Percentiles rank a stretch among this genome's conserved stretches.
These are phyloP conservation scores for Pedicia rivosa DNA, from an alignment of 2,888 invertebrate genomes.

Conservation along the genomic window DNA sequence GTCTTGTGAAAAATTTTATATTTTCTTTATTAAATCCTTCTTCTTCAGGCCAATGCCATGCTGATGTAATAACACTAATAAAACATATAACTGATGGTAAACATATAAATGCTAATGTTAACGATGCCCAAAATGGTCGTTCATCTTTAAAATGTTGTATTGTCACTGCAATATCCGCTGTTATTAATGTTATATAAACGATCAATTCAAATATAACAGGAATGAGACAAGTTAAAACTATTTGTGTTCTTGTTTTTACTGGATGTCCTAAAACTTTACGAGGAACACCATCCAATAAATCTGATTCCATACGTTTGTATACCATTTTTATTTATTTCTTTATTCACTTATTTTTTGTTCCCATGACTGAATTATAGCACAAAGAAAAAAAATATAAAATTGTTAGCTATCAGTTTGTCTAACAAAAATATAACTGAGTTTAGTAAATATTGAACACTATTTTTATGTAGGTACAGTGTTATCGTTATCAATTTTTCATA, in stretches of 20 bases:
- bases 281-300: constrained; percentile 21
- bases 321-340: too few relatives aligned
- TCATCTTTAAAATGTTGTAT: constrained; percentile 43
- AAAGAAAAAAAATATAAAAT: too few relatives aligned
- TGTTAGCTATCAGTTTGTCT: too few relatives aligned
- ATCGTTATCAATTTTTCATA: too few relatives aligned
- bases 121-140: constrained; percentile 34
- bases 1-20: constrained; percentile 31
- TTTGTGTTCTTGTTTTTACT: constrained; percentile 26
- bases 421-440: too few relatives aligned
- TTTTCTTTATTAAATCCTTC: constrained; percentile 30
- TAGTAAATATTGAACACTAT: too few relatives aligned
- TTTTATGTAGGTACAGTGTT: too few relatives aligned
- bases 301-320: constrained; percentile 9
- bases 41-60: constrained; percentile 38
- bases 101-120: constrained; percentile 33
- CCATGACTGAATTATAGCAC: too few relatives aligned
- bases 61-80: constrained; percentile 39
- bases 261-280: constrained; percentile 23
- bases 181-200: constrained; percentile 48
- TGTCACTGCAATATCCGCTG: constrained; percentile 48
- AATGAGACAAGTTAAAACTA: constrained; percentile 31
- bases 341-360: too few relatives aligned
- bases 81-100: constrained; percentile 41
- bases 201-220: constrained; percentile 41